These are phyloP conservation scores for Vidua chalybeata DNA, from an alignment of 2,113 vertebrate genomes.

Conservation along the genomic window DNA sequence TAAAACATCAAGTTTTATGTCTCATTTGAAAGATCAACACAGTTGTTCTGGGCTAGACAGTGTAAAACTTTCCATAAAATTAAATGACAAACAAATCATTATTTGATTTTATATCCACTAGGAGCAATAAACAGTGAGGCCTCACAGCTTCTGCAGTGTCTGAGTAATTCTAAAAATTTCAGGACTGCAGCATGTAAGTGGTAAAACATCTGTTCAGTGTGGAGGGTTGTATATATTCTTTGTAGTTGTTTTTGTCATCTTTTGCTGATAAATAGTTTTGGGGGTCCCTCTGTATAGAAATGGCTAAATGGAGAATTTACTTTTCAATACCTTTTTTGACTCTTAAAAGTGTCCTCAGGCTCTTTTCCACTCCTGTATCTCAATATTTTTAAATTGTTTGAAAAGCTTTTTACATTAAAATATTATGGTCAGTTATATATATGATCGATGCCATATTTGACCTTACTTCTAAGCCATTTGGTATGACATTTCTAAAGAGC, in stretches of 20 bases:
- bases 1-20: slow-evolving; percentile 24
- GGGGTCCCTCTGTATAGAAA: background rate
- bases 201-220: slow-evolving; percentile 38
- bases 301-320: background rate
- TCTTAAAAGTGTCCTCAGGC: background rate
- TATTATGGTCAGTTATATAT: background rate
- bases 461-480: background rate
- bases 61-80: slow-evolving; percentile 50
- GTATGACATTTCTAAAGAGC: background rate
- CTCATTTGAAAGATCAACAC: slow-evolving; percentile 30
- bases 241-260: slow-evolving; percentile 39
- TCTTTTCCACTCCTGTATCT: background rate
- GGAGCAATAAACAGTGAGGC: slow-evolving; percentile 55
- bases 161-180: slow-evolving; percentile 58
- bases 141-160: background rate
- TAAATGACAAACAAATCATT: slow-evolving; percentile 55
- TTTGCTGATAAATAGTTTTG: slow-evolving; percentile 28
- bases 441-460: background rate
- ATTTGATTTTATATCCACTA: slow-evolving; percentile 52
- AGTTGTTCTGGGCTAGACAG: slow-evolving; percentile 30
- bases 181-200: slow-evolving; percentile 11
- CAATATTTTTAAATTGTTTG: background rate
- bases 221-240: slow-evolving; percentile 40
- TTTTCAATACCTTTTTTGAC: background rate
- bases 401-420: background rate